Conservation (phyloP, 2,113 vertebrate species). For the Himantopus leucocephalus region DNA sequence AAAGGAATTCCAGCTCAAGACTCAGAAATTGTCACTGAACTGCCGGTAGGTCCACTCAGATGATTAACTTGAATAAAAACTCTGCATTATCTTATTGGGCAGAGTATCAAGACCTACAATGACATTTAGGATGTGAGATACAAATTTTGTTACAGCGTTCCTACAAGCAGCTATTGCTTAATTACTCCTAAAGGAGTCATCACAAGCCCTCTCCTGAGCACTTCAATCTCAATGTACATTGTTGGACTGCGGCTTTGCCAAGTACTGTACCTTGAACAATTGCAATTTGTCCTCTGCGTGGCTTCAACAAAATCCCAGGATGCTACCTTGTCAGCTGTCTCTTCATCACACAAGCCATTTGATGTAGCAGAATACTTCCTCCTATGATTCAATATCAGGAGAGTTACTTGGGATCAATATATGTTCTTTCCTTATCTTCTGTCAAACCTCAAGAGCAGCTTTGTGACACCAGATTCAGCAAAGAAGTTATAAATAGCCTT, state of each 20-base stretch:
- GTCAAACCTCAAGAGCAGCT: slow-evolving; percentile 19
- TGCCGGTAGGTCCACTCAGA: background rate
- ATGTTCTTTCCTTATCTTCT: slow-evolving; percentile 2
- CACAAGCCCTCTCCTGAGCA: slow-evolving; percentile 5
- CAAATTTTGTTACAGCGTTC: background rate
- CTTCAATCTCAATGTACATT: background rate
- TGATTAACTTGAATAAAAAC: background rate
- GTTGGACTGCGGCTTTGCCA: background rate
- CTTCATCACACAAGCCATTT: slow-evolving; percentile 88
- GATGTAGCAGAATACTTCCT: slow-evolving; percentile 91
- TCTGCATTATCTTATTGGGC: background rate
- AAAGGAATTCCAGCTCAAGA: background rate
- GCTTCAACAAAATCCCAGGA: slow-evolving; percentile 95
- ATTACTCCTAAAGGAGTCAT: slow-evolving; percentile 22
- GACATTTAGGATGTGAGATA: slow-evolving; percentile 21
- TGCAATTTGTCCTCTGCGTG: slow-evolving; percentile 89
- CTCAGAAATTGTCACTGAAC: background rate
- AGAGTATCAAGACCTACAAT: slow-evolving; percentile 36
- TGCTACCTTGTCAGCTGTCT: slow-evolving; percentile 81
- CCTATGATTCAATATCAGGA: slow-evolving; percentile 70
- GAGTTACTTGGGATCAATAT: slow-evolving; percentile 25
- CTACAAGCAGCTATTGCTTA: slow-evolving; percentile 23
- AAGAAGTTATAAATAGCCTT: background rate
- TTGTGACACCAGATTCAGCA: background rate
- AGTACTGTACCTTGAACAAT: slow-evolving; percentile 87